These are phyloP conservation scores for Etheostoma nigrum DNA, from an alignment of 2,797 vertebrate species.

Conservation along the genomic window DNA sequence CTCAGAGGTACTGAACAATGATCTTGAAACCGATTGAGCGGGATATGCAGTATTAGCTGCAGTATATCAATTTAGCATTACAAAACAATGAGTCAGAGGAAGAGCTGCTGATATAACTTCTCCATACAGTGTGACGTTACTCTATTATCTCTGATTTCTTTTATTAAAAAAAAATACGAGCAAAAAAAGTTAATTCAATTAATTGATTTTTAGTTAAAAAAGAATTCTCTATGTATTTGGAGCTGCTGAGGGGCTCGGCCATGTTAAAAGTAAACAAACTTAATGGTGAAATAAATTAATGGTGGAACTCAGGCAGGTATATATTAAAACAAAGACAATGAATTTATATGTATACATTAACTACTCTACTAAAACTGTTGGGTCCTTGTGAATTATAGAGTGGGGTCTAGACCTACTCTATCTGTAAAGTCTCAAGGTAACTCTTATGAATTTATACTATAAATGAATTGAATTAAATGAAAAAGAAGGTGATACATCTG, in stretches of 20 bases:
- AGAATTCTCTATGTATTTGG: not conserved
- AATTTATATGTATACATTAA: not conserved
- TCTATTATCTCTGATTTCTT: not conserved
- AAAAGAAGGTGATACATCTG: too few species aligned
- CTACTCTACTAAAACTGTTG: too few species aligned
- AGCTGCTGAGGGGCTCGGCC: not conserved
- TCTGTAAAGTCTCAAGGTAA: too few species aligned
- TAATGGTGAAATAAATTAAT: not conserved
- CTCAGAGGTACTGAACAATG: constrained; percentile 15
- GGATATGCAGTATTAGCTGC: constrained; percentile 20
- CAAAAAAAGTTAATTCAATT: not conserved
- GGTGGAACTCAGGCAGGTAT: not conserved
- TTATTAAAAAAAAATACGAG: not conserved
- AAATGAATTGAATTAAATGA: too few species aligned
- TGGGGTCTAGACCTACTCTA: too few species aligned
- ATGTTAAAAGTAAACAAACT: not conserved
- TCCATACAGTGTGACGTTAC: not conserved
- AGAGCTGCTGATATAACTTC: not conserved
- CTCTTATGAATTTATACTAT: too few species aligned
- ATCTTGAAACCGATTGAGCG: constrained; percentile 35
- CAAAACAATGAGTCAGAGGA: constrained; percentile 32
- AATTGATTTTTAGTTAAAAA: not conserved
- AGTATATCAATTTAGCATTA: not conserved
- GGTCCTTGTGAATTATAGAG: too few species aligned
- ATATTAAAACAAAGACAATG: not conserved